Percentiles rank a stretch among this genome's conserved stretches.
These are phyloP conservation scores for Xenus cinereus DNA, from an alignment of 2,113 vertebrate species.

Conservation along the genomic window DNA sequence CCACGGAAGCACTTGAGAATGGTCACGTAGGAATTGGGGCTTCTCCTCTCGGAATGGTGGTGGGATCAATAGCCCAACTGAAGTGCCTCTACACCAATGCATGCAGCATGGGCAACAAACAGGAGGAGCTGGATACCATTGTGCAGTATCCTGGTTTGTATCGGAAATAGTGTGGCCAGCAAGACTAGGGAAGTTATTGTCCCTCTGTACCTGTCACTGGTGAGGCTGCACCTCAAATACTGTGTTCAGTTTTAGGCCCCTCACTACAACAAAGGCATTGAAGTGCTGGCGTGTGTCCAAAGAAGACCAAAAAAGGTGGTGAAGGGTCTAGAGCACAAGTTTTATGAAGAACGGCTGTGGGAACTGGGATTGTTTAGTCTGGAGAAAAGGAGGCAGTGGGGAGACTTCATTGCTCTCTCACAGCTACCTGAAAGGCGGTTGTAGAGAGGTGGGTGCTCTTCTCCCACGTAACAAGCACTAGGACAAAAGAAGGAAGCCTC, in stretches of 20 bases:
- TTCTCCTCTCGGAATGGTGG: neutral
- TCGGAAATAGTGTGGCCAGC: neutral
- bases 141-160: neutral
- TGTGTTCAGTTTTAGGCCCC: neutral
- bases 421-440: neutral
- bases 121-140: neutral
- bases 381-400: neutral
- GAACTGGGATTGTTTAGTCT: neutral
- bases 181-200: neutral
- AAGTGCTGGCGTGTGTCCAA: neutral
- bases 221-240: neutral
- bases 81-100: neutral
- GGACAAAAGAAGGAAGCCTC: neutral
- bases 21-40: neutral
- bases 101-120: neutral
- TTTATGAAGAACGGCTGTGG: neutral
- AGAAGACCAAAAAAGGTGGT: neutral
- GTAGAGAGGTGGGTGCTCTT: neutral
- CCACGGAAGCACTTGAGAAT: neutral
- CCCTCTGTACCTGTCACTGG: neutral
- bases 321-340: neutral
- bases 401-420: neutral
- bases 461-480: neutral
- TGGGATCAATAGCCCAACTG: neutral
- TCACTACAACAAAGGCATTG: neutral